phyloP scores from a whole-genome alignment of 2,888 invertebrate species.

The Dioctria linearis region DNA sequence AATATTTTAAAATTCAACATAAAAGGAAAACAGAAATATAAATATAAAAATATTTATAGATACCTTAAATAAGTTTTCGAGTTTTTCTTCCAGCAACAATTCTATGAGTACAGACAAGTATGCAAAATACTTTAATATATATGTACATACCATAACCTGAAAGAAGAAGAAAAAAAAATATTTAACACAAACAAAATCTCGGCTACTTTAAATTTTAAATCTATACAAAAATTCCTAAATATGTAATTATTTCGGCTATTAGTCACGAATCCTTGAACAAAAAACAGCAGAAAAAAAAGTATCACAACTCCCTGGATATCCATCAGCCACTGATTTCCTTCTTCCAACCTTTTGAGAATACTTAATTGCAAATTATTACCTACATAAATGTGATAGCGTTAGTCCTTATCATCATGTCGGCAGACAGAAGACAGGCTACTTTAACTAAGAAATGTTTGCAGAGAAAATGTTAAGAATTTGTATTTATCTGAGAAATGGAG shows the following conservation, averaged over 20 bases:
- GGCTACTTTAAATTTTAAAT: constrained; percentile 38
- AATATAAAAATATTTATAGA: too few species aligned
- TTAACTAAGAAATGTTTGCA: background rate
- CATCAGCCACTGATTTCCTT: constrained; percentile 10
- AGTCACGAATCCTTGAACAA: constrained; percentile 20
- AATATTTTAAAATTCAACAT: too few species aligned
- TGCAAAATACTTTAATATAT: too few species aligned
- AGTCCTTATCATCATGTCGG: constrained; percentile 7
- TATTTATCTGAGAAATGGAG: background rate
- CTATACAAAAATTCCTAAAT: background rate
- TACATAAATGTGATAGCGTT: constrained; percentile 11
- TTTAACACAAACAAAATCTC: constrained; percentile 23
- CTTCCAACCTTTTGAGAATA: constrained; percentile 1
- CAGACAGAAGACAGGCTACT: background rate
- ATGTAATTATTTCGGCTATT: constrained; percentile 18
- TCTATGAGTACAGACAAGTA: too few species aligned
- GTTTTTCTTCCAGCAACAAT: too few species aligned
- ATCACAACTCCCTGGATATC: constrained; percentile 10
- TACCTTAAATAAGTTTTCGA: too few species aligned
- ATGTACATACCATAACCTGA: constrained; percentile 22
- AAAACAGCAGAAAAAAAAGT: background rate
- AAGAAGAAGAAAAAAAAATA: constrained; percentile 39
- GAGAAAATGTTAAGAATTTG: constrained; percentile 9
- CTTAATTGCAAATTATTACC: constrained; percentile 45
- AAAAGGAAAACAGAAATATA: too few species aligned